Evolutionary conservation across 2,113 vertebrate species (phyloP).

Genomic region (Micronycteris hirsuta): DNA sequence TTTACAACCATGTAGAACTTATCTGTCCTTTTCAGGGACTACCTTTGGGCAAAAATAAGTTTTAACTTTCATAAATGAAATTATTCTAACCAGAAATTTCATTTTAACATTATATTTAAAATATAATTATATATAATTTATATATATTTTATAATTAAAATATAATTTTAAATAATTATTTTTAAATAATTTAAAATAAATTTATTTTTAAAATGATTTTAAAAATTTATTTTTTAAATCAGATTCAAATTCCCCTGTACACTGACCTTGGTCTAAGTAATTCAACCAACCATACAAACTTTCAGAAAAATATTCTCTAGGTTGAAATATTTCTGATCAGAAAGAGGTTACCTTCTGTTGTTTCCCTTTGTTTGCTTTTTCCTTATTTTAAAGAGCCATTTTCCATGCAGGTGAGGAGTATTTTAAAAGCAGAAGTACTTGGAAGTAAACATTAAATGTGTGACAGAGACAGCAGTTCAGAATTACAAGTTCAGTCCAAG

Average conservation of each 20-base stretch:
- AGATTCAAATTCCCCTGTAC: background rate
- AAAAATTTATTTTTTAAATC: background rate
- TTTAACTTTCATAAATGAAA: background rate
- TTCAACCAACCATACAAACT: background rate
- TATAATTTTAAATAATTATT: no score
- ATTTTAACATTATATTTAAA: no score
- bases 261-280: background rate
- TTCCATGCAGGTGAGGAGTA: background rate
- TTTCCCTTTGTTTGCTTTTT: background rate
- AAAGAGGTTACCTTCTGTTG: background rate
- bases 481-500: background rate
- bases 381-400: background rate
- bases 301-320: background rate
- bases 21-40: background rate
- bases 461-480: background rate
- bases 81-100: background rate
- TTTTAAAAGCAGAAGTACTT: background rate
- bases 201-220: no score
- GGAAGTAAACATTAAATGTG: background rate
- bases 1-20: background rate
- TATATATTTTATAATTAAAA: no score
- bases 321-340: background rate
- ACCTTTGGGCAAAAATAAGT: background rate
- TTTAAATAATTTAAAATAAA: no score
- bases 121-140: no score